These are phyloP conservation scores for Myiozetetes cayanensis DNA, from an alignment of 2,113 vertebrate species.

Conservation along the genomic window DNA sequence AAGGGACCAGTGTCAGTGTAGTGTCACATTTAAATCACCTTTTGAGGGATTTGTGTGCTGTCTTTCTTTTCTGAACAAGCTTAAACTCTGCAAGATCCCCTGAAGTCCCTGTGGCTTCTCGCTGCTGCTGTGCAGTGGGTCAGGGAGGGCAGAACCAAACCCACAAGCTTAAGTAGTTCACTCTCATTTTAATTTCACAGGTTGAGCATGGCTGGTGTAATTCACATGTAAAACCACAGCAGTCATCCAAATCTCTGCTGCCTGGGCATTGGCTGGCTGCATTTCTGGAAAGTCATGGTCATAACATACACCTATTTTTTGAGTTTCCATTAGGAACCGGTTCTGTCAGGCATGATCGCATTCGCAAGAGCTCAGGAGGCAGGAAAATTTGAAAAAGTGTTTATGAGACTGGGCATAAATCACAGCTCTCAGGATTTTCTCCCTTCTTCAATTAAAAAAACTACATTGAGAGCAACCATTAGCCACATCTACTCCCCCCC, in stretches of 20 bases:
- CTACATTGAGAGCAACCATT: neutral
- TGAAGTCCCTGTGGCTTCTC: neutral
- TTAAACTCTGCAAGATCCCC: neutral
- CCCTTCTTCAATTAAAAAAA: conserved; percentile 19
- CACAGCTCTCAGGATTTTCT: neutral
- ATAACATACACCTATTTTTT: conserved; percentile 40
- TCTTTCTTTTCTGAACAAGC: neutral
- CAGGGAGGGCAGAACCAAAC: neutral
- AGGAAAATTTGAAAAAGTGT: conserved; percentile 55
- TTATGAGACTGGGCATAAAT: conserved; percentile 32
- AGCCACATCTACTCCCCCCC: neutral
- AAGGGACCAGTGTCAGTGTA: neutral
- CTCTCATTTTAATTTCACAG: conserved; percentile 26
- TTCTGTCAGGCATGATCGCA: conserved; percentile 1
- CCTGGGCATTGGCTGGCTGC: conserved; percentile 54
- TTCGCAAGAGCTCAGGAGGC: conserved; percentile 31
- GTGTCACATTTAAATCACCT: neutral
- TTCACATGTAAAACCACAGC: conserved; percentile 15
- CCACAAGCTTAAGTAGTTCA: conserved; percentile 2
- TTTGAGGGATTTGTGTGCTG: neutral
- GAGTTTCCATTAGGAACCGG: conserved; percentile 56
- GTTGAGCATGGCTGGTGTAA: neutral
- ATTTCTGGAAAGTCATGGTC: conserved; percentile 53
- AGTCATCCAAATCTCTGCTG: conserved; percentile 21
- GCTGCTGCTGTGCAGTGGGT: neutral